These are phyloP conservation scores for Gryllus bimaculatus DNA, from an alignment of 1,140 invertebrate genomes.

Conservation along the genomic window DNA sequence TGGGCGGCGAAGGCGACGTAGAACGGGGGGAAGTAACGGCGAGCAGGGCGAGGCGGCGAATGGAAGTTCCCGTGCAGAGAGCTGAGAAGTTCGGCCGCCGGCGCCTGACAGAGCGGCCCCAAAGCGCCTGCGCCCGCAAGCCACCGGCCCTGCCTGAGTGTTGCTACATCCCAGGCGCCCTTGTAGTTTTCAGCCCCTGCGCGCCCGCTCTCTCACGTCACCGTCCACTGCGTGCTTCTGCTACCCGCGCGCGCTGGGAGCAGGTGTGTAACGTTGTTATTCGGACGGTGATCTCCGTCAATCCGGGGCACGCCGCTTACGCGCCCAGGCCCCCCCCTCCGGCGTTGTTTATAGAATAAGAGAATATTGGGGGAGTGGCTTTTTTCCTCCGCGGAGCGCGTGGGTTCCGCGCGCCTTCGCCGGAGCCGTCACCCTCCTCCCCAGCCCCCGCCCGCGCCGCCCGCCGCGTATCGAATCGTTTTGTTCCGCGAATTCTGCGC, in stretches of 20 bases:
- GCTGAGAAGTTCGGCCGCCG: too few relatives aligned
- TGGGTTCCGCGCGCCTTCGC: neutral
- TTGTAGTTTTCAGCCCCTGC: neutral
- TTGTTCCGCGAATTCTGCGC: neutral
- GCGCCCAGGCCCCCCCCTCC: too few relatives aligned
- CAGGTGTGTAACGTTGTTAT: neutral
- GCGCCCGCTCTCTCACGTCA: neutral
- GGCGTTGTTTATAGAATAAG: neutral
- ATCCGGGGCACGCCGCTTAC: too few relatives aligned
- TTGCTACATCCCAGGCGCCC: neutral
- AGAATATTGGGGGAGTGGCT: neutral
- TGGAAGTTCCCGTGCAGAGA: too few relatives aligned
- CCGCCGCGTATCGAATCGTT: neutral
- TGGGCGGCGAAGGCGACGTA: too few relatives aligned
- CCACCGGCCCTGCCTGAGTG: neutral
- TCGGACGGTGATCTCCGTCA: slow-evolving; percentile 2
- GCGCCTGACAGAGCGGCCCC: too few relatives aligned
- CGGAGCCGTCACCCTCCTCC: too few relatives aligned
- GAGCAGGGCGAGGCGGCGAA: too few relatives aligned
- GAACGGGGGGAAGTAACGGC: too few relatives aligned
- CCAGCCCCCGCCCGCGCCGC: too few relatives aligned
- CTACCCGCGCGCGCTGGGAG: neutral
- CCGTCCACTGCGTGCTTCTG: neutral
- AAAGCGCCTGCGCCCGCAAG: too few relatives aligned
- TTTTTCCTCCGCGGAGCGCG: too few relatives aligned